Conservation (phyloP, 2,888 invertebrate genomes). For the Tenthredo distinguenda region DNA sequence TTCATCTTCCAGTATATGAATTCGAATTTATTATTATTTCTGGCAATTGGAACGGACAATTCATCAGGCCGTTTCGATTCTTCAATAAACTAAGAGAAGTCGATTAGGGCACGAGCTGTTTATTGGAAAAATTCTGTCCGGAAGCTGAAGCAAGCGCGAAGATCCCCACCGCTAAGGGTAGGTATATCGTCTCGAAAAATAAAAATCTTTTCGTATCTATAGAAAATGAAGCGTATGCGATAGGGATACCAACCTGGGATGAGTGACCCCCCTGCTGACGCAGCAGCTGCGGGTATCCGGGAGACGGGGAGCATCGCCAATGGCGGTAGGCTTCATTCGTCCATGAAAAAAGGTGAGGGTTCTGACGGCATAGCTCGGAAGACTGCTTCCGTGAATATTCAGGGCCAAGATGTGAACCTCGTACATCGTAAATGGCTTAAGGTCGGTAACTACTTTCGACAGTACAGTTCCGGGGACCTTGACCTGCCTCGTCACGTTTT, state of each 20-base stretch:
- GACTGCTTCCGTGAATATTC: slow-evolving; percentile 88
- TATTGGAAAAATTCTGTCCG: neutral
- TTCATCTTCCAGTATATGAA: neutral
- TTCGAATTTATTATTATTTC: neutral
- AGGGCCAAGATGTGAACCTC: slow-evolving; percentile 87
- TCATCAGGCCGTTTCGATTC: neutral
- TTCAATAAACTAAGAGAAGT: neutral
- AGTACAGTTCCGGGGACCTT: slow-evolving; percentile 83
- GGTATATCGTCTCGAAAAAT: slow-evolving; percentile 21
- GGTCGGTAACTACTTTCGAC: slow-evolving; percentile 81
- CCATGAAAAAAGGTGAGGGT: slow-evolving; percentile 86
- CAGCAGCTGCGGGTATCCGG: slow-evolving; percentile 90
- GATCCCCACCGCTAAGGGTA: neutral
- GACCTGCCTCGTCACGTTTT: slow-evolving; percentile 69
- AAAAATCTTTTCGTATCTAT: slow-evolving; percentile 34
- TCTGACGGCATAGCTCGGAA: slow-evolving; percentile 87
- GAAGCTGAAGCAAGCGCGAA: neutral
- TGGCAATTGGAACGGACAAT: neutral
- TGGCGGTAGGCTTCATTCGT: slow-evolving; percentile 81
- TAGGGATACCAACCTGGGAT: slow-evolving; percentile 78
- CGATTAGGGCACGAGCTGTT: neutral
- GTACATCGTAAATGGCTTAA: slow-evolving; percentile 91
- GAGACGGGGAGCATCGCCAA: slow-evolving; percentile 83
- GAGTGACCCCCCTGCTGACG: slow-evolving; percentile 85
- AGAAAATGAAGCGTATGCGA: slow-evolving; percentile 37